A percentile compares a stretch with the other conserved stretches of the same genome.
These are phyloP conservation scores for Mactra quadrangularis DNA, from an alignment of 1,140 invertebrate genomes.

Conservation along the genomic window DNA sequence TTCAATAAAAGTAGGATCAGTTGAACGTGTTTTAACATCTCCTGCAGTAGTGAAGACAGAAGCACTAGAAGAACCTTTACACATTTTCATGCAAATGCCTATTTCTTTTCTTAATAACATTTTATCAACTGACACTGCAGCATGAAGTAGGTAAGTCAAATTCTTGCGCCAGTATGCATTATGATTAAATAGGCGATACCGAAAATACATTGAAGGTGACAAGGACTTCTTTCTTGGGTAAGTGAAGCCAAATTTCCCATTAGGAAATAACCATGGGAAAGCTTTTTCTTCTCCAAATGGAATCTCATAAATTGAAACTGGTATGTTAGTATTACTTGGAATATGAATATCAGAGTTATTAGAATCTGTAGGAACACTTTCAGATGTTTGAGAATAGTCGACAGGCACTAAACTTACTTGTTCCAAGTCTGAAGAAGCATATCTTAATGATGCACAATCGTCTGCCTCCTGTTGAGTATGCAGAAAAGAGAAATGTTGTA, in stretches of 20 bases:
- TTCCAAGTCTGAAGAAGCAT: neutral
- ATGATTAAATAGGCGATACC: conserved; percentile 23
- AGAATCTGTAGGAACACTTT: neutral
- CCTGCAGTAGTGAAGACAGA: neutral
- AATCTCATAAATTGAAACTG: conserved; percentile 33
- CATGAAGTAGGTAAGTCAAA: conserved; percentile 35
- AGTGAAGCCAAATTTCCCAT: conserved; percentile 10
- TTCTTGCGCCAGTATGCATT: conserved; percentile 21
- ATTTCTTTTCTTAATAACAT: conserved; percentile 16
- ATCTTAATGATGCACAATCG: neutral
- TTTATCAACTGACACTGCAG: conserved; percentile 41
- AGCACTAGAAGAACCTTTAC: neutral
- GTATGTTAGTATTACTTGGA: neutral
- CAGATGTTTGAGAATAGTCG: neutral
- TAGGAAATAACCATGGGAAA: conserved; percentile 24
- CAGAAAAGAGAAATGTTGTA: too few species aligned
- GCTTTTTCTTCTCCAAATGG: conserved; percentile 34
- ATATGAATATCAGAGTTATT: neutral
- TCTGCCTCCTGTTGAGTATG: neutral
- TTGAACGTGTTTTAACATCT: neutral
- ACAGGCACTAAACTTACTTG: conserved; percentile 15
- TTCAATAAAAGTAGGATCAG: neutral
- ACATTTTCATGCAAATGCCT: conserved; percentile 34
- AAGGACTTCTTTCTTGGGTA: neutral
- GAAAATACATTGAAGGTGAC: neutral